Evolutionary conservation across 1,140 invertebrate genomes (phyloP), one percentile per base, ranked within the genome.

Genomic region (Calliphora vicina): DNA sequence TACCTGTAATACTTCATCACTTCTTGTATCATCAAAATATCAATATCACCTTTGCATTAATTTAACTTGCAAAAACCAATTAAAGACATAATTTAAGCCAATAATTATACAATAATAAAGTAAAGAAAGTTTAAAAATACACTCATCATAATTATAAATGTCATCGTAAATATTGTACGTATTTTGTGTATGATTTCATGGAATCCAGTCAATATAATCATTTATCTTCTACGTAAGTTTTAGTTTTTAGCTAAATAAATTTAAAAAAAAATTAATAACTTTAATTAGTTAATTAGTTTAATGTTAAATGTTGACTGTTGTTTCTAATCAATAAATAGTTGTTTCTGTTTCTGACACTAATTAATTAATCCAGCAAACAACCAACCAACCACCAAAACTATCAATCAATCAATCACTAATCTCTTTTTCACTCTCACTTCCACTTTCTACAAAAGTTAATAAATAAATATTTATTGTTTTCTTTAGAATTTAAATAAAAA

Each of bases 161-260:
- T 67, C 61, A 57, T 57, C 50, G 50, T 57, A 57, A 17, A 57
- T n/a, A 57, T 57, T 57, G 50, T 57, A 17, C 17, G 45, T 57
- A 57, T 57, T 57, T 57, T 57, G 61, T 67, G 20, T 67, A n/a
- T 67, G 61, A 23, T 23, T 67, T 67, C 20, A 67, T 67, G 61
- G 61, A 67, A n/a, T 67, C 61, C 61, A 67, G 61, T 67, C 61
- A 23, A 67, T 67, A 8, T 67, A 67, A 67, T 23, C 61, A 67
- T 67, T 12, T 23, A 20, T 67, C n/a, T 67, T 67, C 61, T 67
- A 67, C 61, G 61, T 67, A 67, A 67, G 61, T 67, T 67, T 67
- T 67, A 67, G 61, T 67, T 23, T 67, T 67, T 67, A 67, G 61
- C 61, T 8, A 20, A n/a, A n/a, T n/a, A n/a, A n/a, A n/a, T n/a